phyloP scores from a whole-genome alignment of 2,888 invertebrate species.

The Elegia similella region DNA sequence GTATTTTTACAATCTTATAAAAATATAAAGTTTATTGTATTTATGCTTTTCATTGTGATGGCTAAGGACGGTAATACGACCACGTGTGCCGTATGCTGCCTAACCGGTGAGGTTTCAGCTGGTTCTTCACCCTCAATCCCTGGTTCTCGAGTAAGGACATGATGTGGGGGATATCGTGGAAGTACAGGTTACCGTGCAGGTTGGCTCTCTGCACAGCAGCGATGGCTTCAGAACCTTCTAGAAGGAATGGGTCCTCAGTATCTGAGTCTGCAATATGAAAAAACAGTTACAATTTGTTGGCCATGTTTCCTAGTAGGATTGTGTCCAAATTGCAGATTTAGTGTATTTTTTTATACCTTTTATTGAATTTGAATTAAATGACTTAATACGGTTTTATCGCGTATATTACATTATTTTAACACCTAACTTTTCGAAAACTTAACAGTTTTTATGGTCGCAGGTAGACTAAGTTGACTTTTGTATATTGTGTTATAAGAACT shows the following conservation, averaged over 20 bases:
- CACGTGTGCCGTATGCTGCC: constrained; percentile 83
- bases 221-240: constrained; percentile 82
- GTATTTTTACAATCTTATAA: constrained; percentile 36
- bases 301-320: background rate
- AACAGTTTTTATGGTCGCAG: no score
- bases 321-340: no score
- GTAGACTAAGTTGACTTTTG: no score
- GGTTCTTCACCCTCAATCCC: constrained; percentile 79
- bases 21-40: constrained; percentile 23
- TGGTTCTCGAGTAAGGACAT: constrained; percentile 83
- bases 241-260: constrained; percentile 77
- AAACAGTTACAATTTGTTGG: background rate
- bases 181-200: constrained; percentile 82
- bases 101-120: constrained; percentile 81
- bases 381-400: no score
- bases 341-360: no score
- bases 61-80: constrained; percentile 78
- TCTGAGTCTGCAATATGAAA: constrained; percentile 39
- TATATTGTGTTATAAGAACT: no score
- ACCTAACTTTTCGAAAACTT: no score
- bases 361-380: no score
- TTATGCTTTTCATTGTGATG: constrained; percentile 32
- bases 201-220: constrained; percentile 78
- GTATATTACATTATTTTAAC: no score
- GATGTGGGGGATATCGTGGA: constrained; percentile 84